These are phyloP conservation scores for Papilio demoleus DNA, from an alignment of 2,888 invertebrate genomes.

Conservation along the genomic window DNA sequence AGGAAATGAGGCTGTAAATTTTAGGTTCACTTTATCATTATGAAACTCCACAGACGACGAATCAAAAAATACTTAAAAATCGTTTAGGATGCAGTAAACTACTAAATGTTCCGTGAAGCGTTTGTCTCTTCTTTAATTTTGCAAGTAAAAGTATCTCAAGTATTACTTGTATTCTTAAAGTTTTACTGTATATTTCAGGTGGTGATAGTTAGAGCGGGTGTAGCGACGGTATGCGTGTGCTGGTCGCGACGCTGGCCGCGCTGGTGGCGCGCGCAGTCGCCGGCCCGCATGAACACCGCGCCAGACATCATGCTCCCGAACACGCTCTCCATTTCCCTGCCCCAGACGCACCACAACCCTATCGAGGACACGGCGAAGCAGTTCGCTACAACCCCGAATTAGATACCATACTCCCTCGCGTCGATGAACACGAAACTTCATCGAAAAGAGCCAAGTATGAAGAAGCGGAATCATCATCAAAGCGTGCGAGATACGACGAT, in stretches of 20 bases:
- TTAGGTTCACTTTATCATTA: neutral
- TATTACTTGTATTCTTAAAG: neutral
- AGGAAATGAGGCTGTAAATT: neutral
- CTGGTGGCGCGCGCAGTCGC: constrained; percentile 77
- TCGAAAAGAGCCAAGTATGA: constrained; percentile 68
- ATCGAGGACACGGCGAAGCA: constrained; percentile 82
- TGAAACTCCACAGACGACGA: neutral
- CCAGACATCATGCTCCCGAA: constrained; percentile 78
- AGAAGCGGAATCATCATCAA: constrained; percentile 72
- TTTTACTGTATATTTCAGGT: constrained; percentile 60
- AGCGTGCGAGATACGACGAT: constrained; percentile 71
- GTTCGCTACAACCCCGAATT: constrained; percentile 82
- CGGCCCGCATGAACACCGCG: constrained; percentile 79
- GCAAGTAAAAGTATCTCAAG: too few relatives aligned
- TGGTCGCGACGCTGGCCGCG: constrained; percentile 78
- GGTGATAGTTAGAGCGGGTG: constrained; percentile 72
- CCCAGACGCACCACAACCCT: constrained; percentile 73
- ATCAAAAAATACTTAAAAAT: neutral
- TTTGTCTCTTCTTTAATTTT: too few relatives aligned
- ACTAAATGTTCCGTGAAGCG: too few relatives aligned
- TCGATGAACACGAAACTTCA: constrained; percentile 75
- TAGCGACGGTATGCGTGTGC: constrained; percentile 79
- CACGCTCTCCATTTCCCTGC: constrained; percentile 70
- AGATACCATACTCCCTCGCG: constrained; percentile 78
- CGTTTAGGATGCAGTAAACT: neutral